Conservation (phyloP, 2,888 invertebrate species). For the Tetropium fuscum region DNA sequence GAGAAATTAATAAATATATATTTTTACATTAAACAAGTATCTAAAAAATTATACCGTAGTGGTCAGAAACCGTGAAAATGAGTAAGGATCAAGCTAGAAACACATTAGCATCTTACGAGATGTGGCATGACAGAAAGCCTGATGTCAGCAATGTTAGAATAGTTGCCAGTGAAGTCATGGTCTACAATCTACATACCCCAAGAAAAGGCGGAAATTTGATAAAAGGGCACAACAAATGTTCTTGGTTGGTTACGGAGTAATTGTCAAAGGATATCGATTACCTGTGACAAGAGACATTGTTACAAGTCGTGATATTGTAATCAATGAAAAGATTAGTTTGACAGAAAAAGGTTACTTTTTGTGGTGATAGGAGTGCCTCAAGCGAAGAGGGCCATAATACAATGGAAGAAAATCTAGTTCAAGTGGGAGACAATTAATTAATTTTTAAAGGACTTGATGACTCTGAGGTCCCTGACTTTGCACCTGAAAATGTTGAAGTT, state of each 20-base stretch:
- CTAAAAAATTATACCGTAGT: too few species aligned
- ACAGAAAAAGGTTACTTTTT: neutral
- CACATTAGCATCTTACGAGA: slow-evolving; percentile 28
- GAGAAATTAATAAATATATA: too few species aligned
- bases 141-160: slow-evolving; percentile 52
- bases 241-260: slow-evolving; percentile 55
- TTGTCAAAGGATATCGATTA: slow-evolving; percentile 26
- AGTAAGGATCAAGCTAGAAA: too few species aligned
- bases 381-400: neutral
- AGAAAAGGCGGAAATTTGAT: slow-evolving; percentile 50
- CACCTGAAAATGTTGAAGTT: too few species aligned
- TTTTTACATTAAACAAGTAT: too few species aligned
- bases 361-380: neutral
- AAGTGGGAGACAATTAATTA: neutral
- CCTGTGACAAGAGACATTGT: neutral
- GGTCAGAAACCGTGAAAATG: too few species aligned
- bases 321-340: neutral
- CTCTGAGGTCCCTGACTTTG: neutral
- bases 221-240: slow-evolving; percentile 50
- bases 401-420: neutral
- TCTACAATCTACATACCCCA: slow-evolving; percentile 54
- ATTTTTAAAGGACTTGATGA: too few species aligned
- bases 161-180: slow-evolving; percentile 56
- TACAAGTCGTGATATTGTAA: neutral
- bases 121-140: slow-evolving; percentile 49